These are phyloP conservation scores for Lucinisca nassula DNA, from an alignment of 2,888 invertebrate species.

Conservation along the genomic window DNA sequence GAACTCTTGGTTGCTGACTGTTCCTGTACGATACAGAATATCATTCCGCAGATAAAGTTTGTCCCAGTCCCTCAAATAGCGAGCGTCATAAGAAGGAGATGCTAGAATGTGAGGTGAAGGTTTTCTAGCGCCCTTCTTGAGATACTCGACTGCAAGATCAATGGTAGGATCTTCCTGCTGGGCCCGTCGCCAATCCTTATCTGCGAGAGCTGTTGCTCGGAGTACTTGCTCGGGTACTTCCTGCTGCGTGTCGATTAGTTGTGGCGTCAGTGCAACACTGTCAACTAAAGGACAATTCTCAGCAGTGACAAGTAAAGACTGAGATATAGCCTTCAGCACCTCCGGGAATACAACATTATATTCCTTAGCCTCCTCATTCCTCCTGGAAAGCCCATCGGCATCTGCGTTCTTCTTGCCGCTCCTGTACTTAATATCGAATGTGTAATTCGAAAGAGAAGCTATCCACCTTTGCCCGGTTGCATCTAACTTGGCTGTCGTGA, in stretches of 20 bases:
- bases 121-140: neutral
- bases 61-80: conserved; percentile 16
- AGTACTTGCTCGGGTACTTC: conserved; percentile 21
- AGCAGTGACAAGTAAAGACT: too few relatives aligned
- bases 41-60: conserved; percentile 11
- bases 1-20: neutral
- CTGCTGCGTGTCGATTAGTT: neutral
- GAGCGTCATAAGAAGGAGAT: neutral
- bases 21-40: conserved; percentile 27
- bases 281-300: neutral
- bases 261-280: neutral
- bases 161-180: neutral
- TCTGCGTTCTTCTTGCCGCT: neutral
- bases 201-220: neutral
- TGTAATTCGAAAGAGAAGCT: neutral
- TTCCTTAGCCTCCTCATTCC: neutral
- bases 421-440: neutral
- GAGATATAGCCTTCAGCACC: too few relatives aligned
- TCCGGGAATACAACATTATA: too few relatives aligned
- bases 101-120: neutral
- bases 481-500: neutral
- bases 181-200: neutral
- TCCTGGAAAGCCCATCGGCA: neutral
- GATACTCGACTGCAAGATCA: conserved; percentile 1
- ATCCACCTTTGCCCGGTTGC: neutral